Conservation (phyloP, 2,797 vertebrate genomes). For the Oreortyx pictus region DNA sequence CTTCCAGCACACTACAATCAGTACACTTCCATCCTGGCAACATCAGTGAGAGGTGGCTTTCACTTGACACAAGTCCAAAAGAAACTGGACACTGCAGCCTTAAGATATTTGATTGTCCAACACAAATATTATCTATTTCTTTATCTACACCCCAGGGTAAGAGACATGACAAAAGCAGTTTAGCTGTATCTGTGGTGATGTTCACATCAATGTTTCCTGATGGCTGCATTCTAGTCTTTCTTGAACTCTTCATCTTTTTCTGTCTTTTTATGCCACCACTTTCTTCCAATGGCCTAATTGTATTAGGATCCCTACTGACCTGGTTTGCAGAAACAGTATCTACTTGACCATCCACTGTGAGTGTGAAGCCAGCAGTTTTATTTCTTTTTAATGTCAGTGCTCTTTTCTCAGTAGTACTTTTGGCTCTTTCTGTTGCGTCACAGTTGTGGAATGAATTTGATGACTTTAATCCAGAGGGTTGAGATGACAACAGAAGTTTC, state of each 20-base stretch:
- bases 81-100: constrained; percentile 73
- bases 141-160: constrained; percentile 82
- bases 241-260: constrained; percentile 80
- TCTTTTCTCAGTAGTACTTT: constrained; percentile 76
- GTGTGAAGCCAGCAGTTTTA: constrained; percentile 55
- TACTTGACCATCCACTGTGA: constrained; percentile 40
- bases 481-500: constrained; percentile 69
- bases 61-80: constrained; percentile 74
- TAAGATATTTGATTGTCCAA: constrained; percentile 65
- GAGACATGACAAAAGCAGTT: constrained; percentile 81
- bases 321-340: constrained; percentile 1
- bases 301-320: neutral
- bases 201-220: constrained; percentile 60
- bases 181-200: constrained; percentile 63
- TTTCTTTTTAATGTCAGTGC: constrained; percentile 72
- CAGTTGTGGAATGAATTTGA: constrained; percentile 70
- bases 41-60: constrained; percentile 75
- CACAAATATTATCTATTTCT: constrained; percentile 77
- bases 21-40: constrained; percentile 75
- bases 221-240: constrained; percentile 59
- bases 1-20: constrained; percentile 2
- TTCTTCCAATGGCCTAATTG: constrained; percentile 45
- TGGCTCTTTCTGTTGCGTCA: constrained; percentile 70
- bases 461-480: constrained; percentile 40
- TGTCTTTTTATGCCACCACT: constrained; percentile 63